Base-by-base conservation (phyloP, 2,113 vertebrate species). In the Hydrolagus affinis region DNA sequence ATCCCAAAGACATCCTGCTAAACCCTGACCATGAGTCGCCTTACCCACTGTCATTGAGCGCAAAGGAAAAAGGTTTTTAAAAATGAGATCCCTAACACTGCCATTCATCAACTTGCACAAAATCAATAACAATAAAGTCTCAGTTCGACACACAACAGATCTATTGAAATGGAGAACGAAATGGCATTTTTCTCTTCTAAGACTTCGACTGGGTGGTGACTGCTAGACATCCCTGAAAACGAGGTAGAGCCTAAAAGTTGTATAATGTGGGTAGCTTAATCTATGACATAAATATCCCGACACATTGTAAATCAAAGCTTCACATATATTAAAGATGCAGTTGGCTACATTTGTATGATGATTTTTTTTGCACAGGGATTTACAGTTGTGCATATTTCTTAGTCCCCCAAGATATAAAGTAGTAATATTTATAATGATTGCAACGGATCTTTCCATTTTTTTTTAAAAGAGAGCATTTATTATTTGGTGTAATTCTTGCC, bases 401-500 rank as follows among this genome's bases (percentile, higher is more conserved):
- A 28, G 15, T 64, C 11, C 8, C 25, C 25, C 11, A 66, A 32
- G 25, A 57, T 78, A 25, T 59, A 78, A 78, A 60, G 21, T 28
- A 77, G 12, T 19, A 62, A 23, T 11, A 32, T 83, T 83, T 83
- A 17, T 1, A 12, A 83, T 83, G 7, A 80, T 68, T 83, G 60
- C 21, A 21, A 11, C 62, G 64, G 17, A 66, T 83, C 59, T 62
- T 80, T 32, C 15, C 14, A 66, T 83, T 83, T 64, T 23, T n/a
- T 83, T 64, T 44, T 44, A 44, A 64, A 83, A 83, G 59, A 1
- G 57, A 64, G 15, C 57, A 17, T 83, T 32, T 21, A 83, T 83
- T 60, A 66, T 83, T 66, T 68, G 62, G 32, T 83, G 60, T 30
- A 68, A 68, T 66, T 83, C 9, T 83, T 83, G 78, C 10, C 23